A percentile compares a stretch with the other conserved stretches of the same genome.
Evolutionary conservation across 2,888 invertebrate species (phyloP).

Genomic region (Hedya salicella): DNA sequence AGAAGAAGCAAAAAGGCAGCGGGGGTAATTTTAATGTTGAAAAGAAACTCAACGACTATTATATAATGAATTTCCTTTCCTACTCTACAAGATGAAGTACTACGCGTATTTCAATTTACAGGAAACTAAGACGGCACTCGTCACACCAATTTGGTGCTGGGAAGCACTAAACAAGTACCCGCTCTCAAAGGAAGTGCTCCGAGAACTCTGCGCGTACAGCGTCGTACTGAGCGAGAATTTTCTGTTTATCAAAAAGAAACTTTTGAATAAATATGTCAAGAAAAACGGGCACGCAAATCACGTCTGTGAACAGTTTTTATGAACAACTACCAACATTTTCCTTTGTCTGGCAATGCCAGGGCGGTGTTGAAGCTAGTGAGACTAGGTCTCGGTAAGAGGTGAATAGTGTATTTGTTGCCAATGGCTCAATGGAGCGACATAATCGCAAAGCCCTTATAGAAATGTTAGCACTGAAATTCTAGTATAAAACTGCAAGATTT

Average conservation of each 20-base stretch:
- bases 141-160: constrained; percentile 15
- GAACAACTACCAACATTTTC: too few species aligned
- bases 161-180: constrained; percentile 19
- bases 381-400: too few species aligned
- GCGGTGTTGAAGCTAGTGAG: too few species aligned
- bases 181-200: constrained; percentile 31
- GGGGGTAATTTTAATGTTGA: not conserved
- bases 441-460: too few species aligned
- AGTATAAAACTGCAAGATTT: too few species aligned
- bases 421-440: too few species aligned
- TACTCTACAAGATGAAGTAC: not conserved
- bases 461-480: too few species aligned
- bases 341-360: too few species aligned
- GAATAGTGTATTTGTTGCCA: too few species aligned
- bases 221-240: not conserved
- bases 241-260: not conserved
- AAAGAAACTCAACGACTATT: not conserved
- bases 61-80: not conserved
- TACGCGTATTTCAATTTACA: not conserved
- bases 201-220: constrained; percentile 46
- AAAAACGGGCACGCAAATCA: too few species aligned
- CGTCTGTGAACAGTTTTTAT: too few species aligned
- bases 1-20: not conserved
- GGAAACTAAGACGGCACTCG: constrained; percentile 10
- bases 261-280: not conserved